Percentiles rank a stretch among this genome's conserved stretches.
These are phyloP conservation scores for Hydractinia echinata DNA, from an alignment of 30 jellyfish, hydroid and myxozoan genomes.

Conservation along the genomic window DNA sequence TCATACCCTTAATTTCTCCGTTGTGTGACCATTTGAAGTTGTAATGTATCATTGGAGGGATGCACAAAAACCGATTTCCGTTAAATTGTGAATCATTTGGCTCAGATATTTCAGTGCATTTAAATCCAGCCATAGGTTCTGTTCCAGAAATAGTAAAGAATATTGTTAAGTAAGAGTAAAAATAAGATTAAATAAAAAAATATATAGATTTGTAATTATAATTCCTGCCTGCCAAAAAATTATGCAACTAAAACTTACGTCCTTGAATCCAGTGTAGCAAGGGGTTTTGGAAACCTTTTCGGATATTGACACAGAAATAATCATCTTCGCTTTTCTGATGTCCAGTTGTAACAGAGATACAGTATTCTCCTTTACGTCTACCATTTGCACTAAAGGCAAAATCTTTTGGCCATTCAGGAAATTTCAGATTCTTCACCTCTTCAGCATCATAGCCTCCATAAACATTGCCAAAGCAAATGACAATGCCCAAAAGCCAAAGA, in stretches of 20 bases:
- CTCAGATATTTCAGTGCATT: conserved; percentile 7
- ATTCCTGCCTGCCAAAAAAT: no score
- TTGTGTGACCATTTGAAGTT: neutral
- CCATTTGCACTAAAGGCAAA: conserved; percentile 15
- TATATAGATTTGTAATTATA: no score
- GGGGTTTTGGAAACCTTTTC: neutral
- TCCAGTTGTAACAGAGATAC: neutral
- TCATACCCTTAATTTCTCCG: neutral
- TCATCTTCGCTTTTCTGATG: neutral
- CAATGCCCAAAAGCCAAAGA: no score
- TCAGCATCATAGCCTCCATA: conserved; percentile 7
- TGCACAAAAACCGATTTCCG: neutral
- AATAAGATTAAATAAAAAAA: no score
- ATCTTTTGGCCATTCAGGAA: conserved; percentile 14
- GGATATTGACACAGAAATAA: neutral
- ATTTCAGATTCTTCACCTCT: neutral
- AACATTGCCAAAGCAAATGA: neutral
- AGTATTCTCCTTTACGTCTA: neutral
- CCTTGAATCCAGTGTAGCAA: conserved; percentile 4
- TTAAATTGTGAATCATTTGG: neutral
- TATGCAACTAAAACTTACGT: neutral
- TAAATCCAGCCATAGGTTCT: neutral
- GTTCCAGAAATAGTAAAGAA: neutral
- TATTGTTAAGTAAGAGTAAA: no score
- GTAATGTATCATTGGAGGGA: neutral